Evolutionary conservation across 2,113 vertebrate genomes (phyloP).

Genomic region (Colistium nudipinnis): DNA sequence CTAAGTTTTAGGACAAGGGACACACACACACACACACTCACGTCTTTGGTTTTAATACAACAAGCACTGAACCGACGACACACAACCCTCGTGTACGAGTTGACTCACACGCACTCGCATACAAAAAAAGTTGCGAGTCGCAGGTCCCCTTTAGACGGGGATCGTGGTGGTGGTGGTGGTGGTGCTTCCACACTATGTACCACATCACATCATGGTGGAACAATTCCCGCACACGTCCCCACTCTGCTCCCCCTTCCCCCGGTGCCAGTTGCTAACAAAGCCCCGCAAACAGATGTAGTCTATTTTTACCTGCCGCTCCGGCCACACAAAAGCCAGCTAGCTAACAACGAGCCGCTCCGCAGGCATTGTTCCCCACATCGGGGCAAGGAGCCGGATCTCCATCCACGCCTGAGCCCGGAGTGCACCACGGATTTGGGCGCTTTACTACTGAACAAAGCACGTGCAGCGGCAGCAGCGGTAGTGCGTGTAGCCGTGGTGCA

Average conservation of each 20-base stretch:
- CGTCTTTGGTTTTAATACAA: background rate
- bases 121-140: slow-evolving; percentile 65
- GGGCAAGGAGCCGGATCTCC: slow-evolving; percentile 42
- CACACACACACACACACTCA: background rate
- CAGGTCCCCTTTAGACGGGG: slow-evolving; percentile 19
- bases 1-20: slow-evolving; percentile 21
- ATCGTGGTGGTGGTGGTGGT: background rate
- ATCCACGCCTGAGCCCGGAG: background rate
- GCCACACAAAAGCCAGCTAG: slow-evolving; percentile 60
- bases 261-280: slow-evolving; percentile 40
- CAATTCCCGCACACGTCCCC: no score
- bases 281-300: slow-evolving; percentile 60
- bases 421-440: background rate
- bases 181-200: no score
- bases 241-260: slow-evolving; percentile 1
- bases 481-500: slow-evolving; percentile 22
- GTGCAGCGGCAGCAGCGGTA: slow-evolving; percentile 1
- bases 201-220: no score
- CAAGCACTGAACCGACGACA: background rate
- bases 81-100: background rate
- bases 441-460: slow-evolving; percentile 20
- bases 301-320: slow-evolving; percentile 58
- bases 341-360: slow-evolving; percentile 40
- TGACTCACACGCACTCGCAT: no score
- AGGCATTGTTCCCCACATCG: slow-evolving; percentile 69